phyloP scores from a whole-genome alignment of 1,140 invertebrate species.

The Scaptomyza montana region DNA sequence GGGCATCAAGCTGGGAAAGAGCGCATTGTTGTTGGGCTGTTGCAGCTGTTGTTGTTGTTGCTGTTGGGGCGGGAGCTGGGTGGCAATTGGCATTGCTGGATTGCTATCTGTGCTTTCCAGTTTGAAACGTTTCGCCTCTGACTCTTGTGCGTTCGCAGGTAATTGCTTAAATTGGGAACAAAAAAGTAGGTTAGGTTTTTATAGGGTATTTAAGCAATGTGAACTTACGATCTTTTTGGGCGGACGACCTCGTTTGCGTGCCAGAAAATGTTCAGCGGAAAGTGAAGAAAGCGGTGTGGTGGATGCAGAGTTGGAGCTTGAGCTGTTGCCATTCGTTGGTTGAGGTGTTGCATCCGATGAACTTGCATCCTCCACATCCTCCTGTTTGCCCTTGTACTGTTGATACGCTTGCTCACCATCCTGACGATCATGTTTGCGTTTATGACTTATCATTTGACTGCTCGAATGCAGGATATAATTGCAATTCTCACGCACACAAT shows the following conservation, averaged over 20 bases:
- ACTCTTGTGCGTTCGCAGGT: constrained; percentile 55
- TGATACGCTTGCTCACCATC: constrained; percentile 93
- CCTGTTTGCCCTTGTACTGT: constrained; percentile 87
- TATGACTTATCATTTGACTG: constrained; percentile 98
- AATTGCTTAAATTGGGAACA: constrained; percentile 52
- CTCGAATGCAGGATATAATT: constrained; percentile 98
- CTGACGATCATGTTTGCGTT: constrained; percentile 97
- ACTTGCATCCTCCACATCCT: constrained; percentile 48
- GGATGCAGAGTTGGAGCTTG: constrained; percentile 38
- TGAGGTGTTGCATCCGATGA: constrained; percentile 46
- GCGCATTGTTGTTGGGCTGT: constrained; percentile 14
- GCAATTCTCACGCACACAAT: constrained; percentile 97
- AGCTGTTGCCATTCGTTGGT: constrained; percentile 32
- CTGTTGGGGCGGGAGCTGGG: constrained; percentile 5
- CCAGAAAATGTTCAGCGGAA: constrained; percentile 76
- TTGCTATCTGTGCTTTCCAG: constrained; percentile 46
- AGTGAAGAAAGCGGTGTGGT: constrained; percentile 73
- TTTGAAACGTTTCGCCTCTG: constrained; percentile 65
- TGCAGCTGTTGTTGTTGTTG: not conserved
- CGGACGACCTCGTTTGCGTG: constrained; percentile 76
- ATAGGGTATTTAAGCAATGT: not conserved
- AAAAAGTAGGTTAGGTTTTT: constrained; percentile 5
- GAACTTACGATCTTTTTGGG: constrained; percentile 80
- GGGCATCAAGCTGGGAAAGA: constrained; percentile 58
- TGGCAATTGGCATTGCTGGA: constrained; percentile 5